A percentile compares a stretch with the other conserved stretches of the same genome.
phyloP scores from a whole-genome alignment of 2,113 vertebrate genomes.

The Pimephales promelas region DNA sequence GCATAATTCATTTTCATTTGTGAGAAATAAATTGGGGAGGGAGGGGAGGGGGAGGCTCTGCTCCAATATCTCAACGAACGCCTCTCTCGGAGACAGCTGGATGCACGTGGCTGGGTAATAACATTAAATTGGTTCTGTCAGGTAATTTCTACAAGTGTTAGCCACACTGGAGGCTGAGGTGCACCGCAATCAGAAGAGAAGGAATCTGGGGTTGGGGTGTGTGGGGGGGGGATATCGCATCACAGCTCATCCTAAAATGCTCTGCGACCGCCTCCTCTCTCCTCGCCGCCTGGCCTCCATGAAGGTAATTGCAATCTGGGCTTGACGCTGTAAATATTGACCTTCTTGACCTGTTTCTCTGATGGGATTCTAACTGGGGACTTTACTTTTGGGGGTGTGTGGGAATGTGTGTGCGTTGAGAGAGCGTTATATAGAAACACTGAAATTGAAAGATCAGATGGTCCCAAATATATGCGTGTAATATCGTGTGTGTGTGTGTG shows the following conservation, averaged over 20 bases:
- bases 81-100: conserved; percentile 61
- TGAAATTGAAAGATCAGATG: conserved; percentile 49
- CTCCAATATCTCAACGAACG: conserved; percentile 51
- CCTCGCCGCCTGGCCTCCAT: conserved; percentile 36
- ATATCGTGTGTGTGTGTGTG: too few relatives aligned
- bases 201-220: conserved; percentile 4
- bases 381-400: conserved; percentile 47
- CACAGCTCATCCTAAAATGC: conserved; percentile 51
- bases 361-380: conserved; percentile 61
- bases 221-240: conserved; percentile 26
- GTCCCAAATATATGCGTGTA: neutral
- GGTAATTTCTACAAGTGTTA: conserved; percentile 81
- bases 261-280: conserved; percentile 27
- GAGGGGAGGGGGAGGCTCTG: conserved; percentile 34
- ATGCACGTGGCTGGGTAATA: conserved; percentile 75
- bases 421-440: conserved; percentile 49
- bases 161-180: conserved; percentile 67
- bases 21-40: conserved; percentile 58
- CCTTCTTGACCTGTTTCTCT: conserved; percentile 60
- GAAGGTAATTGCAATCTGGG: conserved; percentile 62
- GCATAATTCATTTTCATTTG: conserved; percentile 80
- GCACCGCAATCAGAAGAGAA: conserved; percentile 50
- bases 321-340: conserved; percentile 60
- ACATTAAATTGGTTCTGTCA: conserved; percentile 79
- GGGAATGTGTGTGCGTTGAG: conserved; percentile 52